A percentile compares a stretch with the other conserved stretches of the same genome.
phyloP scores from a whole-genome alignment of 2,113 vertebrate species.

The Colius striatus region DNA sequence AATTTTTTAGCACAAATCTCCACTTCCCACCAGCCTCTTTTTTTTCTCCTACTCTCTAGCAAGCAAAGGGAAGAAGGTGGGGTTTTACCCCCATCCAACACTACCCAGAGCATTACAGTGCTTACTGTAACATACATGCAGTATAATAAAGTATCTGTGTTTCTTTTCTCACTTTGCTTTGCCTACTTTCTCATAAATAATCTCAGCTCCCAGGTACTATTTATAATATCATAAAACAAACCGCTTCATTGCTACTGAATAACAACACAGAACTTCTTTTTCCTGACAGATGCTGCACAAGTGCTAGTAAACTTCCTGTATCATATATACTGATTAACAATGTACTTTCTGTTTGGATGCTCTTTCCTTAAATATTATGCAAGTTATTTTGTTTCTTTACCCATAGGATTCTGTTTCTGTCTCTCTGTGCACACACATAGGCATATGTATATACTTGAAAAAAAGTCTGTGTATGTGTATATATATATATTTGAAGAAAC shows the following conservation, averaged over 20 bases:
- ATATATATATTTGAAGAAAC: background rate
- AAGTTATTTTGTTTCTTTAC: background rate
- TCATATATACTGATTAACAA: background rate
- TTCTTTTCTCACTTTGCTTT: background rate
- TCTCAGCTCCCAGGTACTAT: accelerated
- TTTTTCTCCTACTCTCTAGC: background rate
- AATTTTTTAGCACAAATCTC: background rate
- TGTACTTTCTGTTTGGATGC: background rate
- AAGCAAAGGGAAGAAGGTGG: accelerated
- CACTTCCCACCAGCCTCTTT: background rate
- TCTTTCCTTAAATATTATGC: background rate
- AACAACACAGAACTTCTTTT: background rate
- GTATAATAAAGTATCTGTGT: accelerated
- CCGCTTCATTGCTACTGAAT: background rate
- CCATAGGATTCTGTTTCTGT: background rate
- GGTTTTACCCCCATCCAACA: background rate
- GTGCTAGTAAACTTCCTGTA: background rate
- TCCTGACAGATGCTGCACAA: accelerated
- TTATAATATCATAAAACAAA: background rate
- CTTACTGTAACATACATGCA: background rate
- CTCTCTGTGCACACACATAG: background rate
- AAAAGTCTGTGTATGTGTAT: no score
- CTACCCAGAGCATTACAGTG: background rate
- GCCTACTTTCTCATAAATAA: background rate
- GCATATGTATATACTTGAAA: background rate